These are phyloP conservation scores for Cremastinae sp. DNA, from an alignment of 2,888 invertebrate species.

Conservation along the genomic window DNA sequence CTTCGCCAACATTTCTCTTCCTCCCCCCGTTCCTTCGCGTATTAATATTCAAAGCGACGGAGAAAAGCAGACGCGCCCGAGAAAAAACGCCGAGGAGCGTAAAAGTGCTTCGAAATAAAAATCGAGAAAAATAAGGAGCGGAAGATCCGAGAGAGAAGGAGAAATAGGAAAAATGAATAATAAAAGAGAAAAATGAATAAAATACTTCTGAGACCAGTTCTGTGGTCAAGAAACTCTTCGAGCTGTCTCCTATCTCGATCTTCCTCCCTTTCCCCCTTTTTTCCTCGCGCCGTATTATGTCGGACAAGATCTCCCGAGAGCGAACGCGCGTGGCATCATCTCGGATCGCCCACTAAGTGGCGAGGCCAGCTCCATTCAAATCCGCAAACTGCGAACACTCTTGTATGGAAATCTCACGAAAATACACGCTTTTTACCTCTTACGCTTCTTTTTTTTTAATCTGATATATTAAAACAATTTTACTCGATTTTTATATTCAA, in stretches of 20 bases:
- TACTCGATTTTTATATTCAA: neutral
- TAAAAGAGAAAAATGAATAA: constrained; percentile 14
- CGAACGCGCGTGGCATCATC: constrained; percentile 21
- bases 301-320: constrained; percentile 6
- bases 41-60: constrained; percentile 38
- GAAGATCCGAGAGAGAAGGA: too few species aligned
- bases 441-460: neutral
- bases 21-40: constrained; percentile 16
- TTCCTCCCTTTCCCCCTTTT: neutral
- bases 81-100: neutral
- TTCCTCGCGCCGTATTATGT: constrained; percentile 19
- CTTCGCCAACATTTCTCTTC: constrained; percentile 18
- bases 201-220: constrained; percentile 40
- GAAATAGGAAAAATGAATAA: constrained; percentile 7
- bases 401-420: constrained; percentile 37
- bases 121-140: too few species aligned
- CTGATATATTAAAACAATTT: neutral
- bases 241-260: constrained; percentile 16
- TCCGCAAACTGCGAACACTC: constrained; percentile 40
- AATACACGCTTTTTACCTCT: constrained; percentile 16
- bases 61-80: constrained; percentile 33
- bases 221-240: constrained; percentile 45
- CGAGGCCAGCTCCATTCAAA: constrained; percentile 43
- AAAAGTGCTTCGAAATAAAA: neutral
- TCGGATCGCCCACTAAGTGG: constrained; percentile 52